phyloP scores from a whole-genome alignment of 37 sponge, comb jelly and placozoan genomes.

The Geodia barretti region DNA sequence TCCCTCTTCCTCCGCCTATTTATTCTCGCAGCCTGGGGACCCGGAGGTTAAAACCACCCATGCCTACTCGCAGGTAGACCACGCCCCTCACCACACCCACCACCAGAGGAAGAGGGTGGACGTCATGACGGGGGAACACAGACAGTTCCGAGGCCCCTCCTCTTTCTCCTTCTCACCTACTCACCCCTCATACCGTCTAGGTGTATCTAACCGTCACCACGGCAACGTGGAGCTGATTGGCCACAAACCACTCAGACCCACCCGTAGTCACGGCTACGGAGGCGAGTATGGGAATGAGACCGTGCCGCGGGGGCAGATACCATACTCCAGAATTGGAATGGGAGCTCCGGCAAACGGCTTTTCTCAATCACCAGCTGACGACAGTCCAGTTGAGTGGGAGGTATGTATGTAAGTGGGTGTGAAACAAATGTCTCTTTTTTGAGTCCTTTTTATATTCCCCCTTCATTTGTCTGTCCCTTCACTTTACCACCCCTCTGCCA shows the following conservation, averaged over 20 bases:
- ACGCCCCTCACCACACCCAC: not conserved
- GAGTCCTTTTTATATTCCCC: no score
- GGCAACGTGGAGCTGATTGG: not conserved
- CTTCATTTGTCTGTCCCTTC: not conserved
- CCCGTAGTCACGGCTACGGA: not conserved
- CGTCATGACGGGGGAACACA: not conserved
- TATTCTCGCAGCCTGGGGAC: not conserved
- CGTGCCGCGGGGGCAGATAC: not conserved
- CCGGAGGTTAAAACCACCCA: not conserved
- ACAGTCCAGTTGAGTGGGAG: constrained; percentile 26
- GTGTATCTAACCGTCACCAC: not conserved
- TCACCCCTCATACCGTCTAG: not conserved
- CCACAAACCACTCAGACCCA: not conserved
- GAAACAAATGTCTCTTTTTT: not conserved
- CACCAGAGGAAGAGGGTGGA: not conserved
- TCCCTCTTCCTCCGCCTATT: not conserved
- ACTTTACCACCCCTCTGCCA: not conserved
- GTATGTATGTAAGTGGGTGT: constrained; percentile 3
- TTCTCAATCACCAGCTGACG: not conserved
- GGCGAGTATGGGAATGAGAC: not conserved
- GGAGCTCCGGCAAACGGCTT: not conserved
- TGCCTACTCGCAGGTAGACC: not conserved
- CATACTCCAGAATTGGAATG: not conserved
- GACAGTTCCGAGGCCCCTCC: not conserved
- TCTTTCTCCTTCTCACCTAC: not conserved